Evolutionary conservation across 2,888 invertebrate genomes (phyloP).

Genomic region (Macrosiphum euphorbiae): DNA sequence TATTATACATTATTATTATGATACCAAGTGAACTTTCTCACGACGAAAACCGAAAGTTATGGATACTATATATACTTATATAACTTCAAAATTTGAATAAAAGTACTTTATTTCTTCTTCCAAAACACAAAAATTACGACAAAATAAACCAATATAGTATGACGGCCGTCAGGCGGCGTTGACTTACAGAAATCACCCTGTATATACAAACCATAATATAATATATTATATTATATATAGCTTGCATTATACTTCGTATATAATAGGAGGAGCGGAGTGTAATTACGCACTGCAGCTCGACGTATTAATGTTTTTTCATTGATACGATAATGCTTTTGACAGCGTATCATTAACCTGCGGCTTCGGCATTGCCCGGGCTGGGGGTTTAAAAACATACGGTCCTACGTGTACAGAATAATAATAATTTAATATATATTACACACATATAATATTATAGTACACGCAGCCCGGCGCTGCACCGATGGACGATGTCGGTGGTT

Average conservation of each 20-base stretch:
- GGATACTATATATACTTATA: neutral
- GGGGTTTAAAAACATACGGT: neutral
- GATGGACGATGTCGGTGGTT: neutral
- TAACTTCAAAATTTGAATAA: neutral
- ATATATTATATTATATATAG: neutral
- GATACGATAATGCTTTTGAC: slow-evolving; percentile 22
- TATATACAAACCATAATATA: neutral
- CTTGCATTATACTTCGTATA: neutral
- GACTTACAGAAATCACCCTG: neutral
- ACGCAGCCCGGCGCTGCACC: neutral
- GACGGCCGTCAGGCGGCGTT: neutral
- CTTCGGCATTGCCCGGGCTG: neutral
- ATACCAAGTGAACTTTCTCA: neutral
- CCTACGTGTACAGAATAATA: neutral
- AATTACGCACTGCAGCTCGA: neutral
- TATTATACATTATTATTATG: neutral
- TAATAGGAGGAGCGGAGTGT: neutral
- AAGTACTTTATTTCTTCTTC: neutral
- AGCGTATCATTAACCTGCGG: slow-evolving; percentile 5
- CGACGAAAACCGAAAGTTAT: neutral
- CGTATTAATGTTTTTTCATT: neutral
- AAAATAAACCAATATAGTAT: neutral
- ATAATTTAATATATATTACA: neutral
- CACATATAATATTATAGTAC: neutral
- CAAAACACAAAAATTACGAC: neutral